Base-by-base conservation (phyloP, 2,797 vertebrate species). In the Aulostomus chinensis region DNA sequence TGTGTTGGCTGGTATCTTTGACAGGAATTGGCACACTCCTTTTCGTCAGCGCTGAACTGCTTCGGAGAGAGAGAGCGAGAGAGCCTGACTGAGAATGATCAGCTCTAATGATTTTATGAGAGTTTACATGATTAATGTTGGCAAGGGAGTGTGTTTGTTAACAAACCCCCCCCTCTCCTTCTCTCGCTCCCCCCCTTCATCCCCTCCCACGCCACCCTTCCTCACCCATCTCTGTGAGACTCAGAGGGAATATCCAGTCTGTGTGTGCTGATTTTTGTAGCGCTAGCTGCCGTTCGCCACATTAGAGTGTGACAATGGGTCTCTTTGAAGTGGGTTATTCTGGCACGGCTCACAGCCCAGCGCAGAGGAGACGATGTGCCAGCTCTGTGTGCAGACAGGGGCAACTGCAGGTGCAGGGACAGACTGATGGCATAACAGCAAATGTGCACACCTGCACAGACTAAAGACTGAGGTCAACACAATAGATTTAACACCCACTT, bases 321-420 rank as follows among this genome's bases (percentile, higher is more conserved):
- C 41, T 56, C 83, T 91, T 88, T 89, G 86, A 89, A 88, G 83
- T 86, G 80, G 77, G 73, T 86, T 76, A 72, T 78, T 81, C 51
- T 66, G 76, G 81, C 60, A 53, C 48, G 38, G 66, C 75, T 78
- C 78, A 24, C 68, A 58, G 71, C 77, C 58, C 76, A 18, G 73
- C 48, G 43, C 73, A 15, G 62, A 20, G 4, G 68, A 43, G 75
- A 57, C 63, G 67, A 71, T 58, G 79, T 73, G 76, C 73, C 78
- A 76, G 72, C 73, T 75, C 39, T 14, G 65, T 51, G 60, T 56
- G 74, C 58, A 69, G 71, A 82, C 82, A 35, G 65, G 64, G 61
- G 78, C 71, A 55, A 68, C 54, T 58, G 35, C 33, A 38, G 62
- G 73, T 62, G 6, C 52, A 7, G 34, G 52, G 43, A 70, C 21